Conservation (phyloP, 2,797 vertebrate species). For the Fratercula arctica region DNA sequence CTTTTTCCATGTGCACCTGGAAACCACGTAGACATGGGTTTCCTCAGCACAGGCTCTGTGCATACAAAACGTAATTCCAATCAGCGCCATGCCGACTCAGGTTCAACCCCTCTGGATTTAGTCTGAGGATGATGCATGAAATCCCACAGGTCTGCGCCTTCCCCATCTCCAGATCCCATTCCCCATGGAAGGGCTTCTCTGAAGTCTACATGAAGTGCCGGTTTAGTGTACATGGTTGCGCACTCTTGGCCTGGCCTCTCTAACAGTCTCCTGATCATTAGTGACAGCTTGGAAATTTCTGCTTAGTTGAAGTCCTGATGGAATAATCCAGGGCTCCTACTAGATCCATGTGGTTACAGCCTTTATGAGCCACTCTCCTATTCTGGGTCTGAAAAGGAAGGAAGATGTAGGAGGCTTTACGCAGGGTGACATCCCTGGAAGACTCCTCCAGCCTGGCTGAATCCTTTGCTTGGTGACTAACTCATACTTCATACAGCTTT, state of each 20-base stretch:
- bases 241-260: background rate
- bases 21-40: accelerated
- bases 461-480: background rate
- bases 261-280: background rate
- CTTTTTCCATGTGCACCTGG: background rate
- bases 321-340: background rate
- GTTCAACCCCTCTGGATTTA: background rate
- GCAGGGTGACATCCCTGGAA: background rate
- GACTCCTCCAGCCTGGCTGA: background rate
- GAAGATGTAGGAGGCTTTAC: background rate
- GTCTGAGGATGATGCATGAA: background rate
- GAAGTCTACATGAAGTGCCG: background rate
- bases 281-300: background rate
- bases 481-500: background rate
- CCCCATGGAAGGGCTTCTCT: background rate
- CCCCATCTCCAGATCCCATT: background rate
- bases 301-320: background rate
- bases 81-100: background rate
- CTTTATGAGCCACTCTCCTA: background rate
- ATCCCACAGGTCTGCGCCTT: background rate
- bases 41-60: background rate
- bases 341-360: background rate
- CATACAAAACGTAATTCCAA: background rate
- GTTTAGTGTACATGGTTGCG: accelerated
- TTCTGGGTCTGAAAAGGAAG: background rate